A percentile compares a stretch with the other conserved stretches of the same genome.
Evolutionary conservation across 2,888 invertebrate species (phyloP).

Genomic region (Cantharis nigra): DNA sequence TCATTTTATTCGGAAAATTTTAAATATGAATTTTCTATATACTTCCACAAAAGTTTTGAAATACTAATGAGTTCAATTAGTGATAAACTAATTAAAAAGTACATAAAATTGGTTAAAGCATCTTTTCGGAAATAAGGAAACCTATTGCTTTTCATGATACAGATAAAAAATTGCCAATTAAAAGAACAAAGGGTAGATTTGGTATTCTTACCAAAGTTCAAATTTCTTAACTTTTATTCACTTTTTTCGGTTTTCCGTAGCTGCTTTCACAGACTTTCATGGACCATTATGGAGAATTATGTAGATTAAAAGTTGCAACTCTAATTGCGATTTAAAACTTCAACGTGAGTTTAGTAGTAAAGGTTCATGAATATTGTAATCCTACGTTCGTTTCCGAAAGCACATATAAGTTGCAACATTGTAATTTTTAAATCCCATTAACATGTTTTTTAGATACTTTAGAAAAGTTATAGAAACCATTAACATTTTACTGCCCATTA

Average conservation of each 20-base stretch:
- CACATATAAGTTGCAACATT: conserved; percentile 9
- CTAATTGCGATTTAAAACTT: conserved; percentile 50
- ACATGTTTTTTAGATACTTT: neutral
- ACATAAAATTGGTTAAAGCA: neutral
- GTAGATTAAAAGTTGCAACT: conserved; percentile 51
- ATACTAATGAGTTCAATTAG: neutral
- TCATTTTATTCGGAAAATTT: neutral
- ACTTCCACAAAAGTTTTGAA: neutral
- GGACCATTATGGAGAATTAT: conserved; percentile 46
- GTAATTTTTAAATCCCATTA: neutral
- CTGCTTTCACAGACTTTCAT: conserved; percentile 44
- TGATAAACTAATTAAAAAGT: neutral
- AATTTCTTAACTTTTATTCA: conserved; percentile 34
- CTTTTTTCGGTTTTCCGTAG: conserved; percentile 39
- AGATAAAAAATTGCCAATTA: neutral
- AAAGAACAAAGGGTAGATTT: neutral
- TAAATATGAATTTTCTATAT: neutral
- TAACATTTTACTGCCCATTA: neutral
- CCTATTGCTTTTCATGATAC: neutral
- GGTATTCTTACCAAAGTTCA: conserved; percentile 30
- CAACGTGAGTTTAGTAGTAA: conserved; percentile 34
- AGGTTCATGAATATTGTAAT: conserved; percentile 35
- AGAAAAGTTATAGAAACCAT: neutral
- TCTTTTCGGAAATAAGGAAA: neutral
- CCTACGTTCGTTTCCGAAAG: conserved; percentile 15